Base-by-base conservation (phyloP, 2,888 invertebrate genomes). In the Trichogramma evanescens region DNA sequence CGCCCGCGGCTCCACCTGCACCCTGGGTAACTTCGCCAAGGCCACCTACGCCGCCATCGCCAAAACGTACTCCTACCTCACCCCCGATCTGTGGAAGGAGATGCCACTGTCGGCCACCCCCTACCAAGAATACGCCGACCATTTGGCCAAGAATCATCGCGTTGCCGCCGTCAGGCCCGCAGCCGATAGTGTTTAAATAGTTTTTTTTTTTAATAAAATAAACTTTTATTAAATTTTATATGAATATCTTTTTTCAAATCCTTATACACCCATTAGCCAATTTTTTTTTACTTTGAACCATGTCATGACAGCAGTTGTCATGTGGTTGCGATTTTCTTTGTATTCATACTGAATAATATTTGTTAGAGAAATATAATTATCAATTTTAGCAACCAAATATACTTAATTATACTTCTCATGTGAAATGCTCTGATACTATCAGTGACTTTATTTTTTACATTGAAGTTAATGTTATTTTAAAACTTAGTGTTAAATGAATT, bases 41-140 rank as follows among this genome's bases (percentile, higher is more conserved):
- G 98, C 99, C 8, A 99, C 99, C 6, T 99, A 96, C 79, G 93
- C 95, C 64, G 99, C 99, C 53, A 99, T 99, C 74, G 93, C 95
- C 43, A 94, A 96, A 82, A 99, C 99, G 39, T 99, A 98, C 74
- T 93, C 95, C 6, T 99, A 98, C 80, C 83, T 99, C 78, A 99
- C 99, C 39, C 99, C 99, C 38, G 99, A 99, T 78, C 86, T 99
- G 78, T 99, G 99, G 99, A 94, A 95, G 79, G 97, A 98, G 72
- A 93, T 92, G 78, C 89, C 91, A 62, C 82, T 98, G 72, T 88
- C 86, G 63, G 94, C 95, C 81, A 91, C 95, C 41, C 98, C 98
- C 40, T 98, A 97, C 80, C 95, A 96, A 74, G 93, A 95, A 78
- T 94, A 89, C 80, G 93, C 95, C 63, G 97, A 94, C 72, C 90